Conservation (phyloP, 2,113 vertebrate species). For the Tetrax tetrax region DNA sequence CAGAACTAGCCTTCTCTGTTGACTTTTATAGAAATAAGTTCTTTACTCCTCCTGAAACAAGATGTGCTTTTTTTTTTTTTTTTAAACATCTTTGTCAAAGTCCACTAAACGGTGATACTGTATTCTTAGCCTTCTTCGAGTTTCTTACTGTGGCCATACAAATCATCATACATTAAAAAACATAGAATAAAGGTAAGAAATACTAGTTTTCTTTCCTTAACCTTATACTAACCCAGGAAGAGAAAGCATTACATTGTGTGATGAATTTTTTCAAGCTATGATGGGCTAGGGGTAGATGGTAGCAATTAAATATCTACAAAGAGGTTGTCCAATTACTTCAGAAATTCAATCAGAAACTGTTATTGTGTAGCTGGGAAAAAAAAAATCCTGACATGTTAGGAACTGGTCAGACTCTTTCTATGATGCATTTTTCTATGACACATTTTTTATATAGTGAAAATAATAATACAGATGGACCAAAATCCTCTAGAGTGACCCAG, state of each 20-base stretch:
- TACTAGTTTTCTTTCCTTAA: neutral
- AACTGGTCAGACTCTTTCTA: neutral
- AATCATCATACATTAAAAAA: neutral
- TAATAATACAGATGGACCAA: neutral
- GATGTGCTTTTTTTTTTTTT: neutral
- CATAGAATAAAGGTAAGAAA: neutral
- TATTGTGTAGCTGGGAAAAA: neutral
- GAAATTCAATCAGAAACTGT: neutral
- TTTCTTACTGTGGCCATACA: neutral
- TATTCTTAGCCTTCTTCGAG: neutral
- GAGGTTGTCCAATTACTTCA: neutral
- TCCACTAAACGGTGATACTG: neutral
- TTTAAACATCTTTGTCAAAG: neutral
- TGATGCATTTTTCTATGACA: neutral
- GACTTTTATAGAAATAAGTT: neutral
- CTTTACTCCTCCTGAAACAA: neutral
- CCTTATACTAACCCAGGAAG: neutral
- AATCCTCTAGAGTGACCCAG: neutral
- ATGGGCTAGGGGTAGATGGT: neutral
- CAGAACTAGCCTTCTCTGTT: neutral
- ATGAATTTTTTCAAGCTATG: neutral
- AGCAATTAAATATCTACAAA: neutral
- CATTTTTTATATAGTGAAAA: neutral
- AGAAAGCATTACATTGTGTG: neutral
- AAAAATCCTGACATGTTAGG: neutral